Conservation (phyloP, 2,888 invertebrate species). For the Azorinus chamasolen region DNA sequence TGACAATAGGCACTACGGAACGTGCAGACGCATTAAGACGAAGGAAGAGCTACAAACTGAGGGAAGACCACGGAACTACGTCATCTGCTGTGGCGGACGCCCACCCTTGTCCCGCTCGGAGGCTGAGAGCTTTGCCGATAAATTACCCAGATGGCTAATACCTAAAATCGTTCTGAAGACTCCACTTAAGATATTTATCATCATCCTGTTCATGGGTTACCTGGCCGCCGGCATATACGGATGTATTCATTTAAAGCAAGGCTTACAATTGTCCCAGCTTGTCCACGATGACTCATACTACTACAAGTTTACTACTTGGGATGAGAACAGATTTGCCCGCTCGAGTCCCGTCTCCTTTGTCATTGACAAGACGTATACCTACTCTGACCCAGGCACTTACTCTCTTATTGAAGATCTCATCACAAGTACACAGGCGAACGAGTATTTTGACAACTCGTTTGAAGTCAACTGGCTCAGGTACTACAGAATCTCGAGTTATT, state of each 20-base stretch:
- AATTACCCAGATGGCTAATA: slow-evolving; percentile 61
- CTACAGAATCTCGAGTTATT: slow-evolving; percentile 18
- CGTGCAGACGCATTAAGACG: slow-evolving; percentile 28
- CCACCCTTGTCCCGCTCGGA: slow-evolving; percentile 45
- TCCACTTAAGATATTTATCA: slow-evolving; percentile 58
- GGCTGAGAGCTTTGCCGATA: slow-evolving; percentile 68
- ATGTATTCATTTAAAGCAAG: slow-evolving; percentile 52
- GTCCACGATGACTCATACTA: slow-evolving; percentile 58
- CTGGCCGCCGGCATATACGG: slow-evolving; percentile 57
- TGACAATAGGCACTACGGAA: slow-evolving; percentile 31
- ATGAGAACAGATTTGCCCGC: slow-evolving; percentile 29
- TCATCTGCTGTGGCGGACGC: slow-evolving; percentile 44
- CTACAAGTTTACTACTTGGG: slow-evolving; percentile 43
- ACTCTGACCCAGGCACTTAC: slow-evolving; percentile 26
- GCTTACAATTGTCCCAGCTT: slow-evolving; percentile 46
- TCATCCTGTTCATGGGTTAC: slow-evolving; percentile 68
- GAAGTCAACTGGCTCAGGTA: slow-evolving; percentile 28
- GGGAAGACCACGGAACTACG: slow-evolving; percentile 13
- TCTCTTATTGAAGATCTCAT: slow-evolving; percentile 21
- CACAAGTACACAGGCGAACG: slow-evolving; percentile 14
- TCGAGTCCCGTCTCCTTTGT: slow-evolving; percentile 38
- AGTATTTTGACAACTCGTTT: slow-evolving; percentile 17
- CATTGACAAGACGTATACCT: slow-evolving; percentile 25
- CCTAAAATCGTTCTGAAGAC: slow-evolving; percentile 62
- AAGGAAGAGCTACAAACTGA: slow-evolving; percentile 23